A percentile compares a stretch with the other conserved stretches of the same genome.
These are phyloP conservation scores for Hystrix cristata DNA, from an alignment of 2,113 vertebrate genomes.

Conservation along the genomic window DNA sequence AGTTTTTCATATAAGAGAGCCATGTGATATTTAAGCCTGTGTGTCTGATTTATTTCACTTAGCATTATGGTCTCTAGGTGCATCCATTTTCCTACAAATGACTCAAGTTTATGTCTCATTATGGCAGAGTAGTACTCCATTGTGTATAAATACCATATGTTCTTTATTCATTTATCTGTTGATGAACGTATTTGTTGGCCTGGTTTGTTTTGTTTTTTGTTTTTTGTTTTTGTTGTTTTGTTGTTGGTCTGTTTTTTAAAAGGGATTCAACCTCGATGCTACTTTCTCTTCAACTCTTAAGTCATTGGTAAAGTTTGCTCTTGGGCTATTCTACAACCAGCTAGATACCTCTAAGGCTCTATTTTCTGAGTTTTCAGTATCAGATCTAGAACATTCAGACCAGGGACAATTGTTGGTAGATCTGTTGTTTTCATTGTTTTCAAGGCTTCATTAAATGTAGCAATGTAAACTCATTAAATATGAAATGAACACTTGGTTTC, in stretches of 20 bases:
- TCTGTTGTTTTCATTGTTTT: neutral
- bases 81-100: neutral
- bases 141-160: neutral
- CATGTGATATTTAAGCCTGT: neutral
- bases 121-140: neutral
- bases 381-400: neutral
- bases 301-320: neutral
- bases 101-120: neutral
- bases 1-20: neutral
- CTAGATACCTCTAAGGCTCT: neutral
- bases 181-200: neutral
- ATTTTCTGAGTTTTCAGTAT: neutral
- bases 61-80: neutral
- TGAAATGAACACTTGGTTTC: neutral
- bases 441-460: neutral
- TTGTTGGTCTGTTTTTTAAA: neutral
- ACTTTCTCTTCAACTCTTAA: neutral
- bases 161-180: neutral
- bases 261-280: neutral
- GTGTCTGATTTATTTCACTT: neutral
- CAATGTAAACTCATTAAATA: neutral
- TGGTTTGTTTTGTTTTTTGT: too few species aligned
- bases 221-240: too few species aligned
- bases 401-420: neutral
- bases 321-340: neutral